A percentile compares a stretch with the other conserved stretches of the same genome.
Conservation (phyloP, 2,113 vertebrate genomes). For the Aspiorhynchus laticeps region DNA sequence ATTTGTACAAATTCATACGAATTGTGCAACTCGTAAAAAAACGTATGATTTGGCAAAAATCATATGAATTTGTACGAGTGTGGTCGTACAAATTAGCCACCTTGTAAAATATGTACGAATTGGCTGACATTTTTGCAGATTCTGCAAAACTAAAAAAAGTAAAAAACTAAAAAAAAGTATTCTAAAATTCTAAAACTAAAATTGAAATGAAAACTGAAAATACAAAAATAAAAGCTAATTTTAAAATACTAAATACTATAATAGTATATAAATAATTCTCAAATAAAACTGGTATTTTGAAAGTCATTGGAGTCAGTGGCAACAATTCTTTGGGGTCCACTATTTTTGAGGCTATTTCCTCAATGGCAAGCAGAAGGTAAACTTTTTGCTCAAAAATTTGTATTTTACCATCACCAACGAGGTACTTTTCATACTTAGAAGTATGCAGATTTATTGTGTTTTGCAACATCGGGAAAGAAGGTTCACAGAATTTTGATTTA, state of each 20-base stretch:
- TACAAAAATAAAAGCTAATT: background rate
- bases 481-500: background rate
- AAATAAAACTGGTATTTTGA: background rate
- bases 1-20: no score
- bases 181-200: background rate
- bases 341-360: background rate
- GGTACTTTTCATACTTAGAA: no score
- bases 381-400: background rate
- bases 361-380: background rate
- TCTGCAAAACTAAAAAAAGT: no score
- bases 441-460: no score
- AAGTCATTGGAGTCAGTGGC: background rate
- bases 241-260: background rate
- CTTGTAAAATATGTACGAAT: no score
- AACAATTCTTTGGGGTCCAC: background rate
- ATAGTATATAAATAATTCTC: background rate
- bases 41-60: no score
- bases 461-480: no score
- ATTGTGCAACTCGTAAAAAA: no score
- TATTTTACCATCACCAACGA: background rate
- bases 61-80: no score
- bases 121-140: no score
- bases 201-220: background rate
- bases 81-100: no score
- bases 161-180: background rate